Conservation (phyloP, 2,888 invertebrate genomes). For the Lepidochitona cinerea region DNA sequence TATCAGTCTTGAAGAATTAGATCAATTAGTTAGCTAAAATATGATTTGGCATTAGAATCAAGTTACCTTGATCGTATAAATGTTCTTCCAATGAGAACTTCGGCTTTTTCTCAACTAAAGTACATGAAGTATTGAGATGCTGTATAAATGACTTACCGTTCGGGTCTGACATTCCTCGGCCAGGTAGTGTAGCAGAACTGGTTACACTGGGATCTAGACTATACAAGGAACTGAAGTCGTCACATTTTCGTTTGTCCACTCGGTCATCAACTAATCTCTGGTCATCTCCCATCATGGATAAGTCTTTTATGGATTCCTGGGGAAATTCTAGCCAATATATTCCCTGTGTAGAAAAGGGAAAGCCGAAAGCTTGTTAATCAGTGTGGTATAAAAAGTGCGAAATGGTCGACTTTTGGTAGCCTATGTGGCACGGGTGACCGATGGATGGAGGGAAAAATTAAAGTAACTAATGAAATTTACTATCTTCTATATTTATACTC, state of each 20-base stretch:
- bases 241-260: conserved; percentile 1
- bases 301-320: too few relatives aligned
- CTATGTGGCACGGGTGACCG: not conserved
- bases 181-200: not conserved
- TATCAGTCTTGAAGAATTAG: not conserved
- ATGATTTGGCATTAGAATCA: conserved; percentile 1
- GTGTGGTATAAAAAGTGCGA: too few relatives aligned
- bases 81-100: not conserved
- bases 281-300: not conserved
- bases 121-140: not conserved
- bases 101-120: not conserved
- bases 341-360: too few relatives aligned
- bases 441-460: not conserved
- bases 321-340: too few relatives aligned
- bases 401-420: too few relatives aligned
- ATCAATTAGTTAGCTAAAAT: not conserved
- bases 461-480: conserved; percentile 7
- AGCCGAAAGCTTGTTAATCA: too few relatives aligned
- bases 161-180: not conserved
- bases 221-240: not conserved
- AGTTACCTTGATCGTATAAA: not conserved
- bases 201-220: not conserved
- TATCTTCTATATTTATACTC: conserved; percentile 1
- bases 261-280: not conserved
- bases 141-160: not conserved